Percentiles rank a stretch among this genome's conserved stretches.
Conservation (phyloP, 2,113 vertebrate species). For the Nannospalax galili region DNA sequence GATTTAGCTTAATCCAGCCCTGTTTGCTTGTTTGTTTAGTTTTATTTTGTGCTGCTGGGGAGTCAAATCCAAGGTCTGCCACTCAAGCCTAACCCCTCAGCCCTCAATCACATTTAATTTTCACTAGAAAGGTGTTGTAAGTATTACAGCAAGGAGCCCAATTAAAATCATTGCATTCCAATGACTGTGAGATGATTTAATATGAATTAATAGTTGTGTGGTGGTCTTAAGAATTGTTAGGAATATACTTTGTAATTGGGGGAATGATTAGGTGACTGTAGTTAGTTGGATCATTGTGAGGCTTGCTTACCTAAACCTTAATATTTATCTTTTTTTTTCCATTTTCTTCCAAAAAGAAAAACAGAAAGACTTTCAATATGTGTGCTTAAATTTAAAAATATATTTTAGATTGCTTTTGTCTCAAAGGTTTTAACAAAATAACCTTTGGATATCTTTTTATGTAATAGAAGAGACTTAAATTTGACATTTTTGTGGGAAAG, state of each 20-base stretch:
- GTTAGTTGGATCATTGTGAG: not conserved
- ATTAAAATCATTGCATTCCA: not conserved
- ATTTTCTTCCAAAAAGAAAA: not conserved
- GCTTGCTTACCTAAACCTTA: not conserved
- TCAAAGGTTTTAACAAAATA: not conserved
- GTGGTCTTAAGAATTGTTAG: not conserved
- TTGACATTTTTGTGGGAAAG: not conserved
- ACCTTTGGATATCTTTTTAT: not conserved
- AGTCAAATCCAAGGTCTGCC: not conserved
- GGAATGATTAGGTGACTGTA: not conserved
- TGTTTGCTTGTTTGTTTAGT: not conserved
- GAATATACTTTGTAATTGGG: not conserved
- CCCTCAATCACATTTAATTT: not conserved
- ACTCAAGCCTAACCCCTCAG: too few relatives aligned
- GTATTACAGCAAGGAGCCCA: not conserved
- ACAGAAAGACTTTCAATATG: not conserved
- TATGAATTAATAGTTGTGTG: not conserved
- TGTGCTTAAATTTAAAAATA: not conserved
- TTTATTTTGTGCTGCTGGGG: not conserved
- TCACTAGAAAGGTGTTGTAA: not conserved
- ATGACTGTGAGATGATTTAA: not conserved
- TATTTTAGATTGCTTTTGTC: constrained; percentile 13
- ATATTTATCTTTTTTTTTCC: not conserved
- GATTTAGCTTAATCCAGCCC: not conserved
- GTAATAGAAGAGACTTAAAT: not conserved